phyloP scores from a whole-genome alignment of 2,113 vertebrate genomes.

The Uropsilus gracilis region DNA sequence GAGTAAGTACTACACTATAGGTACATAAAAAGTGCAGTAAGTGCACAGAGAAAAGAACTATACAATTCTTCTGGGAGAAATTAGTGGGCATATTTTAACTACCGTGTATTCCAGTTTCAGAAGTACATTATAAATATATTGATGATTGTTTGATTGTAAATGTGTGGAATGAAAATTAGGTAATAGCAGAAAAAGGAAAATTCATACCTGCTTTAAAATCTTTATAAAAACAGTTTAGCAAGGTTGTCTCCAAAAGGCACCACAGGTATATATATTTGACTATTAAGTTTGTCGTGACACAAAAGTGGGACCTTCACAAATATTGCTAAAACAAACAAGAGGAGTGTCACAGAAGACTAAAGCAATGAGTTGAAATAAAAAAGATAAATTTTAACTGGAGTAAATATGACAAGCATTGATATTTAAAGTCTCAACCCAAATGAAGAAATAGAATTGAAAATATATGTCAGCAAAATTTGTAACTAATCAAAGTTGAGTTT shows the following conservation, averaged over 20 bases:
- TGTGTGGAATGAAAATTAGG: neutral
- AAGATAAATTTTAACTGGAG: neutral
- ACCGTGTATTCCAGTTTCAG: neutral
- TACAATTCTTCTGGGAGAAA: neutral
- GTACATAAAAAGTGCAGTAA: neutral
- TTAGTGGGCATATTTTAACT: neutral
- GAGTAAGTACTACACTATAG: neutral
- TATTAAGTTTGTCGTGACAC: neutral
- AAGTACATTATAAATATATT: neutral
- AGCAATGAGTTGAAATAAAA: neutral
- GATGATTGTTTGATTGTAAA: neutral
- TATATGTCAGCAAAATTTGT: neutral
- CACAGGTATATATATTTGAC: neutral
- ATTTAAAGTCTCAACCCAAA: neutral
- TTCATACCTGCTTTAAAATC: neutral
- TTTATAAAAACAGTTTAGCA: neutral
- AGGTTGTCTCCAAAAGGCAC: neutral
- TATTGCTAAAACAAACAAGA: neutral
- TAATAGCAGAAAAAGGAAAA: conserved; percentile 31
- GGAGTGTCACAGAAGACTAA: neutral
- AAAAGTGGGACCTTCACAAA: neutral
- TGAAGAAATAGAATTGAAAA: neutral
- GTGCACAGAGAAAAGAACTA: neutral
- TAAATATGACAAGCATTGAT: neutral
- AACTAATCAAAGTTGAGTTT: neutral